Conservation (phyloP, 2,797 vertebrate genomes). For the Poliocrania exsul region DNA sequence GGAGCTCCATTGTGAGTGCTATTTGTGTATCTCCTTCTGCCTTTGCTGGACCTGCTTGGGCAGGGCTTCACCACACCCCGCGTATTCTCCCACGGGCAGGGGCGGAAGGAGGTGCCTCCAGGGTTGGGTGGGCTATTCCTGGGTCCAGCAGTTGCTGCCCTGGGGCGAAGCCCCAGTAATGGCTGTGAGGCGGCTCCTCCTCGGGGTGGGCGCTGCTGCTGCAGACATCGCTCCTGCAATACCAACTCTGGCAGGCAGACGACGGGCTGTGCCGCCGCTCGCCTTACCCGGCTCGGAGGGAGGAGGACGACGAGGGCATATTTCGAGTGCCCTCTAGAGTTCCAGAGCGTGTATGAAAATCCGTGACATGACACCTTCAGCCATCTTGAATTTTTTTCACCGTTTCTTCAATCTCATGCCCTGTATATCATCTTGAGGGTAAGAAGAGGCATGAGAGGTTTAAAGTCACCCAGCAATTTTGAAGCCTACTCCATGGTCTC, state of each 20-base stretch:
- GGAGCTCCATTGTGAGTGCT: conserved; percentile 76
- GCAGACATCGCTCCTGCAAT: conserved; percentile 69
- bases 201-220: conserved; percentile 75
- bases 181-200: conserved; percentile 69
- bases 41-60: neutral
- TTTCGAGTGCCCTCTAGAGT: conserved; percentile 80
- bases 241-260: conserved; percentile 74
- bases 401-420: neutral
- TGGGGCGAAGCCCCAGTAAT: conserved; percentile 60
- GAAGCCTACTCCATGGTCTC: fast-evolving
- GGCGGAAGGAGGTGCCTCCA: conserved; percentile 6
- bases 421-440: neutral
- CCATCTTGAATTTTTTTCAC: conserved; percentile 21
- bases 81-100: neutral
- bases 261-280: conserved; percentile 71
- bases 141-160: conserved; percentile 66
- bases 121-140: conserved; percentile 32
- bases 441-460: neutral
- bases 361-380: neutral
- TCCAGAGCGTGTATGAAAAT: conserved; percentile 27
- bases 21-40: conserved; percentile 40
- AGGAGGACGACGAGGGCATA: conserved; percentile 69
- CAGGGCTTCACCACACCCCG: neutral
- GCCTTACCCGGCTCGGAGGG: conserved; percentile 48
- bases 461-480: neutral